These are phyloP conservation scores for Numenius phaeopus DNA, from an alignment of 2,797 vertebrate genomes.

Conservation along the genomic window DNA sequence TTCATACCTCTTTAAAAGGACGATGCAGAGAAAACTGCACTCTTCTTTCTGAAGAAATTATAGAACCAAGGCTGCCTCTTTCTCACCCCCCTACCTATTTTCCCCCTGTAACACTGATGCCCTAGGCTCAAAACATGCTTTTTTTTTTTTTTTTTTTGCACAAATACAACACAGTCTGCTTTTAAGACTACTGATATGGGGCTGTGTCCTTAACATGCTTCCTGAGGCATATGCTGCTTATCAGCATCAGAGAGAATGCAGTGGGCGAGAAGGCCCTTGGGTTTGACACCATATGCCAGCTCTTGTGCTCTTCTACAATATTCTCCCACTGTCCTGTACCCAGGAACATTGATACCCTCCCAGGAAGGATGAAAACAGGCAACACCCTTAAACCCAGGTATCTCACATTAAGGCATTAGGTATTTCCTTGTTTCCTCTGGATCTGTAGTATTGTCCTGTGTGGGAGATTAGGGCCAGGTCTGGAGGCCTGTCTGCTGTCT, in stretches of 20 bases:
- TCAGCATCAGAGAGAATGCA: not conserved
- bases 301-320: not conserved
- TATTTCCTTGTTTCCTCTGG: not conserved
- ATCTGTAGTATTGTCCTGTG: not conserved
- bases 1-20: not conserved
- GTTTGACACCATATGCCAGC: not conserved
- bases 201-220: not conserved
- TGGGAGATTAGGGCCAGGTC: not conserved
- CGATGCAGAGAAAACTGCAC: not conserved
- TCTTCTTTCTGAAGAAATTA: not conserved
- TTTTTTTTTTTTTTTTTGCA: not conserved
- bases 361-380: not conserved
- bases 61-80: not conserved
- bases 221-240: not conserved
- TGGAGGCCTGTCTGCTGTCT: not conserved
- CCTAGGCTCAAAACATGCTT: not conserved
- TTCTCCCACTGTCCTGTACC: rapidly evolving
- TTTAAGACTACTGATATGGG: not conserved
- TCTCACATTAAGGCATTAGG: not conserved
- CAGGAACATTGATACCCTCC: not conserved
- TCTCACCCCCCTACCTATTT: not conserved
- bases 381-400: not conserved
- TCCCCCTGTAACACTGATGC: not conserved
- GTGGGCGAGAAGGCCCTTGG: not conserved
- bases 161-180: not conserved